Evolutionary conservation across 2,888 invertebrate species (phyloP).

Genomic region (Linyphia triangularis): DNA sequence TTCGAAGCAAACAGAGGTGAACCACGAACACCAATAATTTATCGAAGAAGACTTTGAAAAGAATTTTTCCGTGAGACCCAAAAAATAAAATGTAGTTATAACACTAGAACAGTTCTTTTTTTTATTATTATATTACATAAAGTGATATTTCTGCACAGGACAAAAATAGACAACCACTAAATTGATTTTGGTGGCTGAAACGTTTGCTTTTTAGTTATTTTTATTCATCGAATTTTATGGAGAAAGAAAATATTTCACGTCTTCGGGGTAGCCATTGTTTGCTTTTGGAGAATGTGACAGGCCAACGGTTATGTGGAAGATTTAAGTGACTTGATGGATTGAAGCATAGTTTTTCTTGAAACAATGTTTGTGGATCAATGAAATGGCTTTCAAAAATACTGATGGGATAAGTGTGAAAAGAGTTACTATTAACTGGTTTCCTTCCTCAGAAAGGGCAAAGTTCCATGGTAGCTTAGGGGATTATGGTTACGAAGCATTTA

Average conservation of each 20-base stretch:
- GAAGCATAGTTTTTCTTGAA: not conserved
- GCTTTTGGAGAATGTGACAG: not conserved
- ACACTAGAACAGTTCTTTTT: not conserved
- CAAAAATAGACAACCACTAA: not conserved
- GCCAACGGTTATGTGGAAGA: not conserved
- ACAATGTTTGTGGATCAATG: not conserved
- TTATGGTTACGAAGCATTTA: too few species aligned
- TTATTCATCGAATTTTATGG: not conserved
- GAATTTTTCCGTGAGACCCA: not conserved
- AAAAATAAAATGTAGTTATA: not conserved
- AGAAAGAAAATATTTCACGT: not conserved
- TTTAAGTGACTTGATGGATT: not conserved
- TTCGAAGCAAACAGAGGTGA: not conserved
- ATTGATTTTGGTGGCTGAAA: not conserved
- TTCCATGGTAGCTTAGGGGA: too few species aligned
- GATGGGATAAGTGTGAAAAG: too few species aligned
- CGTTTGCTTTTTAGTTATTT: not conserved
- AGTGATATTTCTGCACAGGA: not conserved
- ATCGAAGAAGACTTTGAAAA: not conserved
- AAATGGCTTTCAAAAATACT: too few species aligned
- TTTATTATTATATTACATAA: constrained; percentile 3
- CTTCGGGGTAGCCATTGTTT: not conserved
- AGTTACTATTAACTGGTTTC: too few species aligned
- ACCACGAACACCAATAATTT: not conserved
- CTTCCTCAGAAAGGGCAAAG: too few species aligned